Base-by-base conservation (phyloP, 2,113 vertebrate species). In the Poecilia latipinna region DNA sequence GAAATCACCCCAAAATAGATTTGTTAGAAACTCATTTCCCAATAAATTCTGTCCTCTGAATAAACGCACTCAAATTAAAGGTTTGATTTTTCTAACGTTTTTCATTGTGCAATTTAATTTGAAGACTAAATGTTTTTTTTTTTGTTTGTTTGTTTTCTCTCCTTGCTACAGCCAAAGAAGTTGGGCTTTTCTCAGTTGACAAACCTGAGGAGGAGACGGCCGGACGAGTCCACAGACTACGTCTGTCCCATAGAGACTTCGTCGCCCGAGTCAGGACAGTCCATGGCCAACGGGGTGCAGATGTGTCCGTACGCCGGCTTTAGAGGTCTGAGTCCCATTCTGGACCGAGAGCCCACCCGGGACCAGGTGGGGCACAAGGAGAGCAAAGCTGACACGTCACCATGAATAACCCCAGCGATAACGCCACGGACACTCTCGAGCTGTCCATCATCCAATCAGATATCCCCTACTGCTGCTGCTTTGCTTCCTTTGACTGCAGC, bases 131-230 rank as follows among this genome's bases (percentile, higher is more conserved):
- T 15, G 39, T 42, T 42, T 5, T 35, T 35, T 26, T 35, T 35
- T 35, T 35, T 35, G 4, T 35, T 35, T 35, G 4, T 35, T 35
- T 35, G 4, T 35, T 8, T 8, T n/a, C 11, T 63, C 33, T 61
- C 22, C 33, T 74, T 10, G 0, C 93, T 93, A 81, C 89, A 99
- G 98, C 96, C 96, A 51, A 98, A 96, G 93, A 99, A 99, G 91
- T 92, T 97, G 61, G 96, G 96, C 72, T 97, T 99, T 93, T 96
- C 97, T 1, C 96, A 96, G 89, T 95, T 99, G 86, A 94, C 97
- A 77, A 96, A 98, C 70, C 94, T 98, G 68, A 91, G 97, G 77
- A 96, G 96, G 91, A 96, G 96, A 92, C 97, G 96, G 48, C 85
- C 94, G 1, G 97, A 98, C 1, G 96, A 98, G 68, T 96, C 96